Base-by-base conservation (phyloP, 1,140 invertebrate genomes). In the Brachionus angularis region DNA sequence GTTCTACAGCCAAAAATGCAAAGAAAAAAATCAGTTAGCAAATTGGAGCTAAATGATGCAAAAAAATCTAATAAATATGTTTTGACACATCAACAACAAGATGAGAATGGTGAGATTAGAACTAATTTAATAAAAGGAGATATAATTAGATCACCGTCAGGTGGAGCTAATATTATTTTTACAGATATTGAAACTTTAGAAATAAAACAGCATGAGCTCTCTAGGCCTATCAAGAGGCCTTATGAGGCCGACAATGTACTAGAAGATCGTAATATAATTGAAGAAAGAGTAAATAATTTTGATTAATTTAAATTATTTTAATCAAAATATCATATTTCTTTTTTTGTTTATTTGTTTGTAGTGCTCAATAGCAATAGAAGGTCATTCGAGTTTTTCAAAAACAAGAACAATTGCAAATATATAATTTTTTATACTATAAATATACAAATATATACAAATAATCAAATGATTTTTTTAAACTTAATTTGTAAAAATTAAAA, bases 71-170 rank as follows among this genome's bases (percentile, higher is more conserved):
- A 87, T 0, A 93, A 93, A 78, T 98, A 98, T 79, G 89, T 91
- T 73, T 82, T 98, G 1, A 88, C 93, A 25, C 88, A 91, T 0
- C 93, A 97, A 81, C 88, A 92, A 74, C 87, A 89, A 42, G 91
- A 96, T 78, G 88, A 88, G 0, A 88, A 89, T 75, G 95, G 93
- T 0, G 91, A 94, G 78, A 80, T 98, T 1, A 90, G 93, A 81
- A 97, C 93, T 0, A 90, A 90, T 76, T 76, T 96, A 39, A 91
- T 91, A 75, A 98, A 97, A 14, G 71, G 71, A 3, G 47, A 72
- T 34, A 47, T 72, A 8, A 27, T 61, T 5, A 21, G 34, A 36
- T 47, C 39, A 12, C 36, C 34, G 8, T 52, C 53, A 16, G 71
- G 71, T 21, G 71, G 71, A 8, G 71, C 53, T n/a, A 72, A 72